phyloP scores from a whole-genome alignment of 2,797 vertebrate species.

The Myotis planiceps region DNA sequence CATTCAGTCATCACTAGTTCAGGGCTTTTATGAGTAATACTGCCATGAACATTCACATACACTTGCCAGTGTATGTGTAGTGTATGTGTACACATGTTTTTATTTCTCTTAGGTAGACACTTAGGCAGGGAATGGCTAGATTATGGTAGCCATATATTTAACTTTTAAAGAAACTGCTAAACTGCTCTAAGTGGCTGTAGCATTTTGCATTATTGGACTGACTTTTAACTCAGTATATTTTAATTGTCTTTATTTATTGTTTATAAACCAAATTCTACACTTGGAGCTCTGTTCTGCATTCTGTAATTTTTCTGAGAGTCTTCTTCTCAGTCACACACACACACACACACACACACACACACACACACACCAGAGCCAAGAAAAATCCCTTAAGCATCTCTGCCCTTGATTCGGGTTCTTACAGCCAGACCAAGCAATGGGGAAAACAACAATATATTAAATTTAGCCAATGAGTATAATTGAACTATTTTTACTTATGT shows the following conservation, averaged over 20 bases:
- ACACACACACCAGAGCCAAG: not conserved
- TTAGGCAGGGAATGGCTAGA: not conserved
- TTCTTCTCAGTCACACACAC: not conserved
- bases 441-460: slow-evolving; percentile 28
- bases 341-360: not conserved
- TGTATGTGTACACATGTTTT: not conserved
- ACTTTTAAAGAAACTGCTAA: not conserved
- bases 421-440: not conserved
- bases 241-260: not conserved
- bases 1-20: not conserved
- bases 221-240: slow-evolving; percentile 7
- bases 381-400: not conserved
- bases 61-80: not conserved
- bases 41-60: not conserved
- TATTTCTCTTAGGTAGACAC: not conserved
- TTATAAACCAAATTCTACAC: not conserved
- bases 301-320: not conserved
- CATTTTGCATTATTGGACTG: not conserved
- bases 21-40: not conserved
- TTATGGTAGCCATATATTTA: not conserved
- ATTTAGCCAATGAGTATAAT: slow-evolving; percentile 49
- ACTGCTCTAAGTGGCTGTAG: not conserved
- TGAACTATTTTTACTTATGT: slow-evolving; percentile 32
- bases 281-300: not conserved
- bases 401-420: not conserved